Base-by-base conservation (phyloP, 2,797 vertebrate species). In the Catostomus latipinnis region DNA sequence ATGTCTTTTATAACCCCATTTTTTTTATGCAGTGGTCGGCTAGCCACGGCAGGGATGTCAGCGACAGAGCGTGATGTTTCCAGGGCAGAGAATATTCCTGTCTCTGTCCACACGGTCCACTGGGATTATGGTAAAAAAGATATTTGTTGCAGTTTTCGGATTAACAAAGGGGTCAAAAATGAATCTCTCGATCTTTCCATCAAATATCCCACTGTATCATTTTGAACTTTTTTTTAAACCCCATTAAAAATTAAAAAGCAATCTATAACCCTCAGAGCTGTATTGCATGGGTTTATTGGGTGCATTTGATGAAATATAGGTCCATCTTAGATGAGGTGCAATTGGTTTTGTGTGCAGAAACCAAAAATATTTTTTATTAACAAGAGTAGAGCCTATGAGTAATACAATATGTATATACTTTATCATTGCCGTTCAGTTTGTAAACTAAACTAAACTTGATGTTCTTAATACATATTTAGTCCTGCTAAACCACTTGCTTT, bases 21-120 rank as follows among this genome's bases (percentile, higher is more conserved):
- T 46, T 16, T 1, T 80, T 9, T 63, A 34, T 63, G 5, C 56
- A 86, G 85, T n/a, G 18, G n/a, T n/a, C 53, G 56, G 4, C 86
- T 94, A 66, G 83, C 89, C 16, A 93, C 93, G 48, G 92, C 92
- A 52, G 90, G 95, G 63, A 93, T 95, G 88, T 95, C 94, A 5
- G 93, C 92, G 34, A 89, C 91, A 0, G 83, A 94, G 8, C 87
- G 93, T 62, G 92, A 93, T 78, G 56, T 90, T 13, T 81, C 57
- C 53, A 91, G 83, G 60, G 83, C 81, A 34, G 84, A 87, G 75
- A 92, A 85, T 75, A 83, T 95, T 81, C 92, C 93, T 6, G 92
- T 93, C 61, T 88, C 92, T 1, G 88, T 94, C 65, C 88, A 92
- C 90, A 52, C 88, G 95, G 8, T 91, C 91, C 4, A 90, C 92